These are phyloP conservation scores for Berghia stephanieae DNA, from an alignment of 1,140 invertebrate species.

Conservation along the genomic window DNA sequence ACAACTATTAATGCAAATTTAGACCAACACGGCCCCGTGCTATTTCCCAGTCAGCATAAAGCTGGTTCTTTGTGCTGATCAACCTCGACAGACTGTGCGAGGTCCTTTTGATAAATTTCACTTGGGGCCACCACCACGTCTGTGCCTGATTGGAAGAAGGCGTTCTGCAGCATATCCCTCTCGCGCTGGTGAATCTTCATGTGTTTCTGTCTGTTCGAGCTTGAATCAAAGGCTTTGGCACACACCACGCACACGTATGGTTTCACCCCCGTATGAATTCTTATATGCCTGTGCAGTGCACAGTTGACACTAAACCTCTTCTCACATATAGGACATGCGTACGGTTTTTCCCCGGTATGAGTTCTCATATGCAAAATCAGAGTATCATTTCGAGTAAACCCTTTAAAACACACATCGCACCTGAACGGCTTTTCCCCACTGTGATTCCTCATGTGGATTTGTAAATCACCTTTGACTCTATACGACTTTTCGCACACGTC, in stretches of 20 bases:
- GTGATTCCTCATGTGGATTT: conserved; percentile 46
- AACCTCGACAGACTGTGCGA: too few relatives aligned
- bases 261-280: conserved; percentile 37
- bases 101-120: too few relatives aligned
- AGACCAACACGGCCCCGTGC: too few relatives aligned
- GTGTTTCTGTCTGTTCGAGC: conserved; percentile 10
- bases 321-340: conserved; percentile 43
- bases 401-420: conserved; percentile 52
- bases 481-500: conserved; percentile 44
- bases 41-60: too few relatives aligned
- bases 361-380: conserved; percentile 40
- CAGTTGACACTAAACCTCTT: too few relatives aligned
- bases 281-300: conserved; percentile 40
- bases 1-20: too few relatives aligned
- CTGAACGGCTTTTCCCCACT: conserved; percentile 43
- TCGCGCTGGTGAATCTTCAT: too few relatives aligned
- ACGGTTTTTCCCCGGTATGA: conserved; percentile 41
- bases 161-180: too few relatives aligned
- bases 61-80: too few relatives aligned
- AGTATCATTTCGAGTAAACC: conserved; percentile 41
- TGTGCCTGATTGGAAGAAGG: too few relatives aligned
- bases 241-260: conserved; percentile 1
- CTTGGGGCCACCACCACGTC: too few relatives aligned
- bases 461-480: conserved; percentile 36
- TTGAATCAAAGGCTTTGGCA: background rate